phyloP scores from a whole-genome alignment of 2,888 invertebrate species.

The Steinernema scapterisci region DNA sequence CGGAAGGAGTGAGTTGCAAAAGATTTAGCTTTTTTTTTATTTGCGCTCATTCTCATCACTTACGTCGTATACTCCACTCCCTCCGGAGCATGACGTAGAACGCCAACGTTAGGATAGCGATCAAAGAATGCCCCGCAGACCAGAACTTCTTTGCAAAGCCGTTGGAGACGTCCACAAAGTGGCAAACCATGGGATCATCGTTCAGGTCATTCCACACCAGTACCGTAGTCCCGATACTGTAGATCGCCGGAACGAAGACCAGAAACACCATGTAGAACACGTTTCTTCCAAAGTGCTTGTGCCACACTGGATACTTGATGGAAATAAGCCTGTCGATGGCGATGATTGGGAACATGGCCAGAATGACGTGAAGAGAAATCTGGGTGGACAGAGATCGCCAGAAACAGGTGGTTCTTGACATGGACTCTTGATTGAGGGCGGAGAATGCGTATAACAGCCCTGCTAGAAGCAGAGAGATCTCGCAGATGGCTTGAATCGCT shows the following conservation, averaged over 20 bases:
- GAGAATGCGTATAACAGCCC: not conserved
- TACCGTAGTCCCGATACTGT: not conserved
- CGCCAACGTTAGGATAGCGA: not conserved
- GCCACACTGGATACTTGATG: not conserved
- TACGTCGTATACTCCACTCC: not conserved
- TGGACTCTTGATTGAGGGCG: no score
- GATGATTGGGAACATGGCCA: not conserved
- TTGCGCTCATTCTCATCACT: not conserved
- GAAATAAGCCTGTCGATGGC: not conserved
- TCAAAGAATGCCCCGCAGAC: not conserved
- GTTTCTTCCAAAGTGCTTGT: not conserved
- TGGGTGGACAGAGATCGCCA: not conserved
- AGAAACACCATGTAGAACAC: not conserved
- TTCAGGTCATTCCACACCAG: not conserved
- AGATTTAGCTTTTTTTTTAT: no score
- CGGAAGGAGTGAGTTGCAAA: no score
- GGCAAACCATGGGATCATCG: not conserved
- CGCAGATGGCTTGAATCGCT: not conserved
- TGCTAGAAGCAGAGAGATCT: not conserved
- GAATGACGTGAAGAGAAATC: not conserved
- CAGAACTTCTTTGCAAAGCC: not conserved
- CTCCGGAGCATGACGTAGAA: not conserved
- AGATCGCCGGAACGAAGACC: not conserved
- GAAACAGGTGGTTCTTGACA: not conserved
- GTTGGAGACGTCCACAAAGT: not conserved